Evolutionary conservation across 2,797 vertebrate genomes (phyloP), one percentile per base, ranked within the genome.

Genomic region (Cryptoprocta ferox): DNA sequence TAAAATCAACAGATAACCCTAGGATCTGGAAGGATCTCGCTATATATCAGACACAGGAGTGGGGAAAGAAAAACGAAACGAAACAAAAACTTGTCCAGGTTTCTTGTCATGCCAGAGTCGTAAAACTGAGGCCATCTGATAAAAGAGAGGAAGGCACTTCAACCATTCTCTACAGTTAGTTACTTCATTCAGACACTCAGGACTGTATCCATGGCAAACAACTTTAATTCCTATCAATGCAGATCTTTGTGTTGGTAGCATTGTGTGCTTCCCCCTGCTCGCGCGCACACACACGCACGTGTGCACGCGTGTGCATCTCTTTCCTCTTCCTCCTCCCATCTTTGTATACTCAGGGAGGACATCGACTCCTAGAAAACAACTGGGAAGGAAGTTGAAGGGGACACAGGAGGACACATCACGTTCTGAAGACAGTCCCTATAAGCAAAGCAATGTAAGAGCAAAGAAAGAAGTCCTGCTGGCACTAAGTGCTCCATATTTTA

Each of bases 331-430:
- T 65, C 30, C n/a, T 90, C 15, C 9, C 6, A 61, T 8, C 59
- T 93, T n/a, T 80, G n/a, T 11, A 89, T 32, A 81, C 35, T 39
- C 45, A 50, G 9, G 39, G 1, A 85, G 30, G 48, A 45, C 30
- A 84, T 50, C 39, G 66, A 82, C 11, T 63, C 76, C 79, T 86
- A 89, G 32, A 89, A 97, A 93, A 85, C 30, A 93, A 78, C 12
- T 89, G n/a, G 39, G 39, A 89, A 79, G n/a, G 32, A 86, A 53
- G 32, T 1, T 21, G 26, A 73, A 83, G 53, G 32, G 28, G 70
- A 50, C 26, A 19, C 66, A 10, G 11, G 65, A 97, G 42, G 16
- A 61, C 39, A 75, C 5, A 3, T 45, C 19, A 37, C 5, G 75
- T 61, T 50, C 53, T 50, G 12, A 70, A 68, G n/a, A 59, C 3